Conservation (phyloP, 2,797 vertebrate genomes). For the Calcarius lapponicus region DNA sequence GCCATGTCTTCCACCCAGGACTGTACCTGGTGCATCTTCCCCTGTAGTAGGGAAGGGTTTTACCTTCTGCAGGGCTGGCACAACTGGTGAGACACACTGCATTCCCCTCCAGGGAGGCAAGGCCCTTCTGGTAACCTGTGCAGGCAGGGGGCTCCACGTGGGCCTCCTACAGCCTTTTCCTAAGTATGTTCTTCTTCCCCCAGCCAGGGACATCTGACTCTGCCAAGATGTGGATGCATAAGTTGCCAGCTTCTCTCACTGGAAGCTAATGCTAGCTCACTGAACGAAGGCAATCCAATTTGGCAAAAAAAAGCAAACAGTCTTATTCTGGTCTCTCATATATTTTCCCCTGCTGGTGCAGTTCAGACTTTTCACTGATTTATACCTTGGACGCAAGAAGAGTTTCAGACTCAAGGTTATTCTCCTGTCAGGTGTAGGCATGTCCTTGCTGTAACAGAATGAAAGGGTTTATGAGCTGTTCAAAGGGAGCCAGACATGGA, state of each 20-base stretch:
- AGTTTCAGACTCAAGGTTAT: neutral
- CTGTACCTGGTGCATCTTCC: neutral
- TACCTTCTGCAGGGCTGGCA: neutral
- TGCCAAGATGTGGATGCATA: neutral
- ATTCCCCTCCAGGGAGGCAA: neutral
- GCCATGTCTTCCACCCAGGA: fast-evolving
- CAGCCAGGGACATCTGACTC: neutral
- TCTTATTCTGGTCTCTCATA: neutral
- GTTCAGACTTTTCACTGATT: neutral
- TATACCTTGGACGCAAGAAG: neutral
- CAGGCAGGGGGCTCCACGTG: fast-evolving
- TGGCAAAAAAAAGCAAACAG: conserved; percentile 5
- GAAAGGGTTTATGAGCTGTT: neutral
- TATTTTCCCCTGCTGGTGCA: neutral
- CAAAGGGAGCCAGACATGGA: neutral
- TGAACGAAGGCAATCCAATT: neutral
- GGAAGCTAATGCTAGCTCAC: neutral
- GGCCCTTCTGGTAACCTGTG: neutral
- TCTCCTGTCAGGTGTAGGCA: neutral
- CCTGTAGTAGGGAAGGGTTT: neutral
- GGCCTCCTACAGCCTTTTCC: neutral
- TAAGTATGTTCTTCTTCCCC: neutral
- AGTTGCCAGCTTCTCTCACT: neutral
- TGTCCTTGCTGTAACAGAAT: neutral
- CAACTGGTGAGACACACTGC: fast-evolving